phyloP scores from a whole-genome alignment of 2,797 vertebrate genomes.

The Gila robusta region DNA sequence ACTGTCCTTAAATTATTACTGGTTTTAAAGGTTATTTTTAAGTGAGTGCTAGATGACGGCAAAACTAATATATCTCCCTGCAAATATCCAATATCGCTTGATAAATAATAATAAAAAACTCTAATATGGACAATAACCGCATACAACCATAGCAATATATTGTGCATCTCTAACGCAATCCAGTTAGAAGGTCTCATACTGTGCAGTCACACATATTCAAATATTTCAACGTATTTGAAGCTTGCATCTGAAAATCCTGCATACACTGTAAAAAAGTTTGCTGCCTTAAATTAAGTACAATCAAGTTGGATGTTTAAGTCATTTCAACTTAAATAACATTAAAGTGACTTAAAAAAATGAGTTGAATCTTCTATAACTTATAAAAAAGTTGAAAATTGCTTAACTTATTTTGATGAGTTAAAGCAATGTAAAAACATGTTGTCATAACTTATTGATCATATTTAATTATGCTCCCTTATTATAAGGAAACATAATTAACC shows the following conservation, averaged over 20 bases:
- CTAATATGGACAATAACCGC: neutral
- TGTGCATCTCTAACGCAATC: neutral
- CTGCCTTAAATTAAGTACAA: no score
- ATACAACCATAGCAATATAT: neutral
- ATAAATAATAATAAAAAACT: neutral
- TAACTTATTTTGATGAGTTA: no score
- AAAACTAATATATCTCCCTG: neutral
- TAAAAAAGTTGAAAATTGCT: no score
- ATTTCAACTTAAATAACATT: no score
- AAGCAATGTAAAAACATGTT: no score
- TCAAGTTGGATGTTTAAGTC: no score
- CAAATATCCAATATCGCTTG: neutral
- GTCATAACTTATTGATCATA: no score
- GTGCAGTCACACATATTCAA: neutral
- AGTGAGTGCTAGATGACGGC: neutral
- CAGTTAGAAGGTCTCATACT: neutral
- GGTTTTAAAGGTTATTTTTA: neutral
- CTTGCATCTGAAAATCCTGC: neutral
- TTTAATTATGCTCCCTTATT: no score
- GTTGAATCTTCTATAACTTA: no score
- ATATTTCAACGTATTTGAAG: neutral
- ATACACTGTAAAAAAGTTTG: neutral
- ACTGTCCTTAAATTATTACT: neutral
- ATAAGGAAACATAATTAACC: neutral
- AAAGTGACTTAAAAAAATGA: no score